A percentile compares a stretch with the other conserved stretches of the same genome.
Conservation (phyloP, 2,113 vertebrate genomes). For the Poicephalus meyeri region DNA sequence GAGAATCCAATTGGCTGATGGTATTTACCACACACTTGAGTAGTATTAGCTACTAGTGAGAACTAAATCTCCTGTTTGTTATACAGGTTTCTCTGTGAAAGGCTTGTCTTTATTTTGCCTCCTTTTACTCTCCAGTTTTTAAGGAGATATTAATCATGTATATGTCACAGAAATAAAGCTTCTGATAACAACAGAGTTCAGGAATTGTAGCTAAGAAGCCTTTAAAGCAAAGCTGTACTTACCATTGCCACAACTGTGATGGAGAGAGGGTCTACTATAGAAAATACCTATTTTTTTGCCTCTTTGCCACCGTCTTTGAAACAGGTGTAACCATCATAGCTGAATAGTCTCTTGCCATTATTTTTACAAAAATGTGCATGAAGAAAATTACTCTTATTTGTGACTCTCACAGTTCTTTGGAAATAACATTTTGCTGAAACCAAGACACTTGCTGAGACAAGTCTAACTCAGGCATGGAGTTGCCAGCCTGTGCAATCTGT, state of each 20-base stretch:
- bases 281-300: background rate
- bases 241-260: background rate
- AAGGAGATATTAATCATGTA: background rate
- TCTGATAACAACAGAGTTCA: background rate
- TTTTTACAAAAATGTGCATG: background rate
- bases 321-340: background rate
- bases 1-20: background rate
- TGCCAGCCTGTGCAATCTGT: background rate
- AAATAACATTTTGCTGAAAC: background rate
- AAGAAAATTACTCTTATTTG: background rate
- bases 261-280: background rate
- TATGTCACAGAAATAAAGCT: background rate
- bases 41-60: background rate
- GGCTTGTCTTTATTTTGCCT: background rate
- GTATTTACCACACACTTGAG: background rate
- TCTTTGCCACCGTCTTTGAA: background rate
- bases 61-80: background rate
- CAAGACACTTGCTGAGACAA: background rate
- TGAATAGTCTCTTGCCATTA: background rate
- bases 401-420: background rate
- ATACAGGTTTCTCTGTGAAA: background rate
- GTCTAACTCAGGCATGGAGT: background rate
- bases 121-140: background rate
- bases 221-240: background rate
- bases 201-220: background rate